Conservation (phyloP, 2,888 invertebrate genomes). For the Drosophila nigritarsus region DNA sequence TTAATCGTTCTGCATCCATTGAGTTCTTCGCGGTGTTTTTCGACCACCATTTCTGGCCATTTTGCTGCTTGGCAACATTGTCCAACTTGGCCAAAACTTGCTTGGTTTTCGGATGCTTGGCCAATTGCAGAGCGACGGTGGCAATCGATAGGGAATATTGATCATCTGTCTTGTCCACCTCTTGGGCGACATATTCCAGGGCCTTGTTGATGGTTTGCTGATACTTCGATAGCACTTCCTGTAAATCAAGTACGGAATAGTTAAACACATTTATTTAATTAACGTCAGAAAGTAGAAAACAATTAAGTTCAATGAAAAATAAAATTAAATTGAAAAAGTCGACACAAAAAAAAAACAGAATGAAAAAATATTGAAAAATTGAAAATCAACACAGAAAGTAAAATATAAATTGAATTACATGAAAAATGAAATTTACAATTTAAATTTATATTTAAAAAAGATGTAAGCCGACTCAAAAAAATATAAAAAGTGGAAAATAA, state of each 20-base stretch:
- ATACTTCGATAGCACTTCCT: conserved; percentile 85
- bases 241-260: not conserved
- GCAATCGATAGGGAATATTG: conserved; percentile 92
- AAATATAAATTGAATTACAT: no score
- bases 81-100: conserved; percentile 87
- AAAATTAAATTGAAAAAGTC: not conserved
- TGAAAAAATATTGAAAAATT: no score
- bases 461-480: not conserved
- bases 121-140: conserved; percentile 91
- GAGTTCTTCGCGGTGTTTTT: conserved; percentile 86
- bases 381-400: no score
- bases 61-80: conserved; percentile 85
- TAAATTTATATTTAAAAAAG: no score
- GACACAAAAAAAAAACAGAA: no score
- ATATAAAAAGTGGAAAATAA: no score
- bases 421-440: no score
- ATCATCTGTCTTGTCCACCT: conserved; percentile 88
- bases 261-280: not conserved
- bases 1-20: not conserved
- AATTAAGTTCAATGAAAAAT: not conserved
- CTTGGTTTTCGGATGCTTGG: conserved; percentile 90
- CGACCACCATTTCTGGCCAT: conserved; percentile 92
- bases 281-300: not conserved
- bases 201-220: conserved; percentile 91
- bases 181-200: conserved; percentile 90